Evolutionary conservation across 1,140 invertebrate species (phyloP).

Genomic region (Aphelinus atriplicis): DNA sequence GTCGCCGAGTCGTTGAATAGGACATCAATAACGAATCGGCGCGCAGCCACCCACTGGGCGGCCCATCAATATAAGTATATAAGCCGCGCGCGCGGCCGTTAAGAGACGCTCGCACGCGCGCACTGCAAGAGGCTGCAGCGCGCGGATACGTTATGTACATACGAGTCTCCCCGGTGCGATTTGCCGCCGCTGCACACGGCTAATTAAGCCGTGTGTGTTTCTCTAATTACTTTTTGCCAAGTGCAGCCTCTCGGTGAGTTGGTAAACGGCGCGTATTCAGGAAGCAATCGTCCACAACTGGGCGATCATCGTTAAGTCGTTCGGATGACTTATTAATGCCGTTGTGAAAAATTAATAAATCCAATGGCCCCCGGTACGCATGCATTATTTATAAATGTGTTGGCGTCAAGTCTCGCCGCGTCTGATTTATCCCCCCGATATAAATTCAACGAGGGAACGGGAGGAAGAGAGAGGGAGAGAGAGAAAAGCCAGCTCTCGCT

Average conservation of each 20-base stretch:
- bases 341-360: constrained; percentile 38
- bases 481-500: not conserved
- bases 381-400: constrained; percentile 38
- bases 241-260: constrained; percentile 2
- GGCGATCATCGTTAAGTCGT: constrained; percentile 18
- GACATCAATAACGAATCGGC: constrained; percentile 24
- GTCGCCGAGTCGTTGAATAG: not conserved
- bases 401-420: constrained; percentile 7
- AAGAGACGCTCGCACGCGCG: not conserved
- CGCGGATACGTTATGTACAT: too few species aligned
- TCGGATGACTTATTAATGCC: constrained; percentile 29
- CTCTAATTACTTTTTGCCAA: constrained; percentile 19
- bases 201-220: constrained; percentile 15
- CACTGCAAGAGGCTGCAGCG: too few species aligned
- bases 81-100: not conserved
- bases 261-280: constrained; percentile 23
- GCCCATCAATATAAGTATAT: constrained; percentile 12
- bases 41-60: constrained; percentile 27
- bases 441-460: constrained; percentile 6
- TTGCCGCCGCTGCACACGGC: not conserved
- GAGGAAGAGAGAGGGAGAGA: not conserved
- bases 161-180: not conserved
- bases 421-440: constrained; percentile 27
- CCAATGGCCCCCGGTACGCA: not conserved
- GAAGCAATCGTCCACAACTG: not conserved